These are phyloP conservation scores for Pangasius sanitwongsei DNA, from an alignment of 2,797 vertebrate genomes.

Conservation along the genomic window DNA sequence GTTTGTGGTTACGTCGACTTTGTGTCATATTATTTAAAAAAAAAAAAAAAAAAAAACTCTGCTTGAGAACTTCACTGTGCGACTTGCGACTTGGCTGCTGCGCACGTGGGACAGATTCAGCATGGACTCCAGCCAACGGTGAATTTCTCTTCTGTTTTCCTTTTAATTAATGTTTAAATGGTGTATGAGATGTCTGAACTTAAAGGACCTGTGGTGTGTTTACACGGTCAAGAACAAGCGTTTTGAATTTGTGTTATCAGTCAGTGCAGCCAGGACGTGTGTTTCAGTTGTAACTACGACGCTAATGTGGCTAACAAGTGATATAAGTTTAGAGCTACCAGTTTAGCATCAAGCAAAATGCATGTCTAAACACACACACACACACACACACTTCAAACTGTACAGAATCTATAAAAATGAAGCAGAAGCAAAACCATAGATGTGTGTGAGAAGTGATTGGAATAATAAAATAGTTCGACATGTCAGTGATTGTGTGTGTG, in stretches of 20 bases:
- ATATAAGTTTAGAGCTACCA: not conserved
- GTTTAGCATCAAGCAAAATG: not conserved
- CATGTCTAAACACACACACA: no score
- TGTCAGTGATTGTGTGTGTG: not conserved
- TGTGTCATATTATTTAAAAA: not conserved
- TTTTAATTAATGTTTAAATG: not conserved
- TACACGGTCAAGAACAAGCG: not conserved
- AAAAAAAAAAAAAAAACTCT: no score
- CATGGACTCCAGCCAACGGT: constrained; percentile 10
- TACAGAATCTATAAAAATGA: not conserved
- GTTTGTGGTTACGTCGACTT: not conserved
- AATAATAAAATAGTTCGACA: not conserved
- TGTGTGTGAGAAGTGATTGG: not conserved
- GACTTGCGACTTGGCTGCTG: not conserved
- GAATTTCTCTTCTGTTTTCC: not conserved
- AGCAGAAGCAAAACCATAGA: not conserved
- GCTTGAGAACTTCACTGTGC: not conserved
- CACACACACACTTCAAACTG: not conserved
- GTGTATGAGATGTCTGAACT: not conserved
- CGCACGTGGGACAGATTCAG: constrained; percentile 7
- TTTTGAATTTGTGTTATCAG: not conserved
- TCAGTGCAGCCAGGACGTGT: not conserved
- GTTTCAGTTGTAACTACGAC: not conserved
- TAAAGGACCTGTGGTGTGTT: not conserved
- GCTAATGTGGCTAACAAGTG: not conserved